These are phyloP conservation scores for Ptiloglossa arizonensis DNA, from an alignment of 1,140 invertebrate species.

Conservation along the genomic window DNA sequence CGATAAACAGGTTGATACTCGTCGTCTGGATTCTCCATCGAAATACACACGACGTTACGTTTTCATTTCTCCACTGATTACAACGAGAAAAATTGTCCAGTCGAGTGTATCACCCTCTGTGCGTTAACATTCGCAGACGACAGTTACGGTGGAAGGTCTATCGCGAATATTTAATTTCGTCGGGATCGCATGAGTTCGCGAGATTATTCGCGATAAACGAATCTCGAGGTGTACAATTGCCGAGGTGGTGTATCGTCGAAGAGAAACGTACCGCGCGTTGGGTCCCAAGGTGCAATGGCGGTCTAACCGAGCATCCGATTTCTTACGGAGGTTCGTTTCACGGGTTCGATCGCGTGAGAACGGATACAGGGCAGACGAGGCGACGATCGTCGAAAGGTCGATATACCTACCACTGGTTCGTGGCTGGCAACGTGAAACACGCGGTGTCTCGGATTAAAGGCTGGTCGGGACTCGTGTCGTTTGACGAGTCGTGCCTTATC, in stretches of 20 bases:
- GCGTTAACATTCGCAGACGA: too few species aligned
- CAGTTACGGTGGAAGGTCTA: too few species aligned
- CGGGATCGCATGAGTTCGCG: too few species aligned
- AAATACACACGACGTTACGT: too few species aligned
- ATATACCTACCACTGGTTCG: not conserved
- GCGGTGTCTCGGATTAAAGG: not conserved
- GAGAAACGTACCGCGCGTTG: not conserved
- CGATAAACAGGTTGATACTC: too few species aligned
- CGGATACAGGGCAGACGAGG: constrained; percentile 34
- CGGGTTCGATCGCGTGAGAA: constrained; percentile 50
- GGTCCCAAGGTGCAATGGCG: not conserved
- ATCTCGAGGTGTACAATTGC: not conserved
- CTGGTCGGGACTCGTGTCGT: not conserved
- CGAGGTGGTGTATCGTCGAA: too few species aligned
- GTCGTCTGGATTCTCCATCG: too few species aligned
- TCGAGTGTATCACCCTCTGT: too few species aligned
- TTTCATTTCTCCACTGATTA: too few species aligned
- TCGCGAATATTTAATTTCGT: too few species aligned
- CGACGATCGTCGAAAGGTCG: too few species aligned
- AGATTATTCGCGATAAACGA: not conserved
- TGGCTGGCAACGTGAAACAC: not conserved
- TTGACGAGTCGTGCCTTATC: constrained; percentile 10
- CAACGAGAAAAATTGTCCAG: too few species aligned
- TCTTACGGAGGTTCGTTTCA: constrained; percentile 43
- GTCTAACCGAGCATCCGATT: constrained; percentile 31